phyloP scores from a whole-genome alignment of 2,797 vertebrate species.

The Gadopsis bispinosus region DNA sequence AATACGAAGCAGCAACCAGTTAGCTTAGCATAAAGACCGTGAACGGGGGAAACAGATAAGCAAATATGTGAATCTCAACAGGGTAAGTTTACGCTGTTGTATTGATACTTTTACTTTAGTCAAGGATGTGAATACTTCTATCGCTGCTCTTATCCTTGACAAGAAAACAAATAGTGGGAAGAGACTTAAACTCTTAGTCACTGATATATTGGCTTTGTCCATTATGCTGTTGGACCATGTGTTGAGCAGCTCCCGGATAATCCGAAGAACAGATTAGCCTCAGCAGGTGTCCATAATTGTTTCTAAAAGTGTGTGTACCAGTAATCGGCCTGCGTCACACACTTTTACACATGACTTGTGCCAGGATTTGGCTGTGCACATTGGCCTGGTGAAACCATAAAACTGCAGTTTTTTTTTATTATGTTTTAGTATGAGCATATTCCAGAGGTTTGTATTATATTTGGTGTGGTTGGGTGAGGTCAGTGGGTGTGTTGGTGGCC shows the following conservation, averaged over 20 bases:
- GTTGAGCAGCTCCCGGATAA: constrained; percentile 59
- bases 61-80: background rate
- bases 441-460: constrained; percentile 47
- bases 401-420: constrained; percentile 40
- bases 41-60: background rate
- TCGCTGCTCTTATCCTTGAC: background rate
- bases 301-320: constrained; percentile 60
- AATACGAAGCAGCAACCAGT: background rate
- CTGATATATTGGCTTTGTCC: constrained; percentile 41
- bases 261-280: constrained; percentile 70
- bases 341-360: constrained; percentile 20
- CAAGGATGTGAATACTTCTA: background rate
- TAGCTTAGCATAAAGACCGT: background rate
- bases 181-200: constrained; percentile 9
- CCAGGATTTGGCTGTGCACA: constrained; percentile 33
- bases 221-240: constrained; percentile 24
- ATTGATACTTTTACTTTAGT: background rate
- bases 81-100: background rate
- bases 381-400: constrained; percentile 22
- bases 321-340: constrained; percentile 59
- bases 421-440: constrained; percentile 18
- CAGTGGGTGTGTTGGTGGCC: constrained; percentile 47
- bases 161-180: background rate
- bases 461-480: constrained; percentile 61
- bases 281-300: constrained; percentile 44